Base-by-base conservation (phyloP, 2,113 vertebrate genomes). In the Microcebus tavaratra region DNA sequence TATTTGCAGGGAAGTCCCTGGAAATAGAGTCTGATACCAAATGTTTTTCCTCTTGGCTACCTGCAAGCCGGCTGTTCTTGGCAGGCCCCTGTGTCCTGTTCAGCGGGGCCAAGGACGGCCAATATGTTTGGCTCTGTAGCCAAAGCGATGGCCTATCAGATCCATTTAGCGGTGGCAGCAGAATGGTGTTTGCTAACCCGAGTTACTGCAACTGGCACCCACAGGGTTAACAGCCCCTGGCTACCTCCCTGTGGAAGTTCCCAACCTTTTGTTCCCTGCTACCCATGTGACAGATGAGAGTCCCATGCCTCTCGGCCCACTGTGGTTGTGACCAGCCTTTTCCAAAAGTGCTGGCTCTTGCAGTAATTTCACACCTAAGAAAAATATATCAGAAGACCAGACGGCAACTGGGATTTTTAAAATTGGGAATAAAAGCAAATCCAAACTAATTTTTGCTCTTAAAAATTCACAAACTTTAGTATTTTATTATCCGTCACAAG, bases 31-130 rank as follows among this genome's bases (percentile, higher is more conserved):
- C 50, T 39, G 34, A 82, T 63, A n/a, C 50, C 18, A 8, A 65
- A 18, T 61, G 53, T 85, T 81, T 91, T 78, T 76, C 50, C 76
- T 81, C 53, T 65, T 78, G 25, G 63, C 70, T 91, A 79, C 68
- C 91, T 95, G 79, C 61, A 87, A 6, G 73, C 48, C 57, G 79
- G 94, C 90, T 96, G 29, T 80, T 61, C 48, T 75, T 94, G 90
- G 90, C 80, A 85, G 75, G 2, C 18, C 18, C 31, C 55, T 57
- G 5, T 23, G 1, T 82, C 87, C 91, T 42, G n/a, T 76, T 87
- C 25, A 36, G 8, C 39, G 4, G 36, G 80, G 84, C 92, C 92
- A 42, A 48, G 50, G 90, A 20, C 83, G 82, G 84, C 92, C 92
- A 55, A 6, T 1, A 6, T n/a, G 20, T 48, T 88, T 90, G 93